Conservation (phyloP, 2,888 invertebrate genomes). For the Hydrotaea cyrtoneurina region DNA sequence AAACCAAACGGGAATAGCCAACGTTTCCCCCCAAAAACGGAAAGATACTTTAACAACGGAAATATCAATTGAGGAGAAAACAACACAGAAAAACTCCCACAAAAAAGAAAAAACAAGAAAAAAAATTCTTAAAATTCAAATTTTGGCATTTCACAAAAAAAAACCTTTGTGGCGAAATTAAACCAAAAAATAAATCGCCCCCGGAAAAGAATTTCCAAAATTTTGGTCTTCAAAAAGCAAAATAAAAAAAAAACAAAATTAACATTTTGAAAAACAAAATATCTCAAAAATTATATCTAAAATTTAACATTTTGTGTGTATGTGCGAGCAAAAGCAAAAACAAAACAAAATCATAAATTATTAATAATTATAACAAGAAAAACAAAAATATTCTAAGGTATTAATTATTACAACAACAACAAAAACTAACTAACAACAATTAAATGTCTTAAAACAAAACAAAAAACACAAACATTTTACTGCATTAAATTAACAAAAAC, state of each 20-base stretch:
- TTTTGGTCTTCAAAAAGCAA: slow-evolving; percentile 13
- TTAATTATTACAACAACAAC: slow-evolving; percentile 46
- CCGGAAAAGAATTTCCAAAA: slow-evolving; percentile 1
- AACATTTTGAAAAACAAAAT: slow-evolving; percentile 16
- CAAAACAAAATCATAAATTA: slow-evolving; percentile 60
- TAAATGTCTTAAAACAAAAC: slow-evolving; percentile 56
- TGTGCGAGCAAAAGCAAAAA: slow-evolving; percentile 40
- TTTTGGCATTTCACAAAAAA: slow-evolving; percentile 20
- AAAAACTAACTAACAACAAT: slow-evolving; percentile 68
- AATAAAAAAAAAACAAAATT: neutral
- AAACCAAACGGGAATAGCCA: neutral
- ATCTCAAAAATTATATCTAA: slow-evolving; percentile 1
- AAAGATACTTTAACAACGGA: neutral
- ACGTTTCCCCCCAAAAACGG: no score
- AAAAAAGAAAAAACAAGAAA: slow-evolving; percentile 42
- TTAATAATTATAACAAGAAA: slow-evolving; percentile 50
- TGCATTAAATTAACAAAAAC: slow-evolving; percentile 58
- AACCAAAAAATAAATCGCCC: neutral
- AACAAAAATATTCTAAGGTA: slow-evolving; percentile 59
- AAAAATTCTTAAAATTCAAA: slow-evolving; percentile 28
- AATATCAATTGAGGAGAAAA: neutral
- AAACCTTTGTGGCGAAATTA: slow-evolving; percentile 1
- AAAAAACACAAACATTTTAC: slow-evolving; percentile 62
- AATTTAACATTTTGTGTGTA: slow-evolving; percentile 33
- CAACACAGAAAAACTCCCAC: slow-evolving; percentile 23